Evolutionary conservation across 64 coral and sea anemone genomes (phyloP).

Genomic region (Pocillopora damicornis): DNA sequence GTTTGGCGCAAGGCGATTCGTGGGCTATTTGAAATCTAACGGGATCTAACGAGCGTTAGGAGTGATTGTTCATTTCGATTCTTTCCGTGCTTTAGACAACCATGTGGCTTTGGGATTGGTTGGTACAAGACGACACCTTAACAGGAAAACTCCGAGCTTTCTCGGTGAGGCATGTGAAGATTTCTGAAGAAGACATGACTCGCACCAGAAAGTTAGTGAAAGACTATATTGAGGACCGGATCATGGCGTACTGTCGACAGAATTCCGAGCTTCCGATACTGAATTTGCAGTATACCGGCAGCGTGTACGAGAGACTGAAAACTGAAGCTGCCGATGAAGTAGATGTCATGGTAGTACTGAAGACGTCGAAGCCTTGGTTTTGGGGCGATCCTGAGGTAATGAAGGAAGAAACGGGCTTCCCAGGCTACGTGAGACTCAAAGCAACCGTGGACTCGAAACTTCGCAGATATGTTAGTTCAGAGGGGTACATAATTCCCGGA

Average conservation of each 20-base stretch:
- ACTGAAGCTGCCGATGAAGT: constrained; percentile 62
- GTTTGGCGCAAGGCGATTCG: too few species aligned
- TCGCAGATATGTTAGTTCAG: neutral
- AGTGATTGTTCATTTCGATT: neutral
- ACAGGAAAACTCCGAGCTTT: constrained; percentile 32
- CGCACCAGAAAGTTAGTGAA: constrained; percentile 33
- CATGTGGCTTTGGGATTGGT: neutral
- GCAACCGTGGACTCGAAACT: neutral
- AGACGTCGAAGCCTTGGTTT: neutral
- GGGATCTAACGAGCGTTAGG: neutral
- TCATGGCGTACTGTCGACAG: neutral
- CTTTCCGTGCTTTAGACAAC: neutral
- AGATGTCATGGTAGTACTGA: constrained; percentile 58
- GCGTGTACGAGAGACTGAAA: constrained; percentile 51
- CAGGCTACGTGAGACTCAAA: constrained; percentile 36
- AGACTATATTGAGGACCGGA: constrained; percentile 12
- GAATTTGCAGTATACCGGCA: constrained; percentile 43
- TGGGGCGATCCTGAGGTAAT: constrained; percentile 11
- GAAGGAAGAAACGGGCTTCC: neutral
- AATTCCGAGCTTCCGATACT: constrained; percentile 13
- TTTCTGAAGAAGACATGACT: constrained; percentile 1
- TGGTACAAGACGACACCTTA: neutral
- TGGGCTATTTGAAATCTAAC: neutral
- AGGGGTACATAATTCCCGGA: constrained; percentile 14
- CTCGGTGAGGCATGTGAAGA: constrained; percentile 37